phyloP scores from a whole-genome alignment of 2,113 vertebrate genomes.

The Numida meleagris region DNA sequence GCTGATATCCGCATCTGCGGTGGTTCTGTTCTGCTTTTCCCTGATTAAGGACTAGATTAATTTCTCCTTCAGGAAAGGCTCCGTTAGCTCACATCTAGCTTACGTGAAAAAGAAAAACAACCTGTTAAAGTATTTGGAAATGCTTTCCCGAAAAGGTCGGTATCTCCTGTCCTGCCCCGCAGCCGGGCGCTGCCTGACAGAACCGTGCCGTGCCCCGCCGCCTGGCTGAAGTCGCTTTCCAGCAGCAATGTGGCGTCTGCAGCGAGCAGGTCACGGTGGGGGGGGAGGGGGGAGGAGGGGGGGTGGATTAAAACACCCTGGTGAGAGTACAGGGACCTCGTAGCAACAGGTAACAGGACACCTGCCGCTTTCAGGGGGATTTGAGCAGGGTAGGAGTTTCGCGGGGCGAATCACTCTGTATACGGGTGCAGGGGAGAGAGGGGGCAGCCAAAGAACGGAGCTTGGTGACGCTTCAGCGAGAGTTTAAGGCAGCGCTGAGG shows the following conservation, averaged over 20 bases:
- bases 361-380: background rate
- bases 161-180: background rate
- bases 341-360: constrained; percentile 43
- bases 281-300: rapidly evolving
- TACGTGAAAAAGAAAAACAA: background rate
- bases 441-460: rapidly evolving
- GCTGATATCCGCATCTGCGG: background rate
- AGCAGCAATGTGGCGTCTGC: background rate
- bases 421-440: background rate
- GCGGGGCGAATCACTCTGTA: background rate
- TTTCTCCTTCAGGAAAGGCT: background rate
- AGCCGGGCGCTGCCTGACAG: background rate
- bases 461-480: background rate
- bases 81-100: background rate
- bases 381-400: background rate
- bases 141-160: background rate
- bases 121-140: background rate
- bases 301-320: too few relatives aligned
- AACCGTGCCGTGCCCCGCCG: background rate
- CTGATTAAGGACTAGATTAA: background rate
- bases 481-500: background rate
- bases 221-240: background rate
- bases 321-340: background rate
- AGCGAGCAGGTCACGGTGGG: background rate
- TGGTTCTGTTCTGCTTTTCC: background rate